Percentiles rank a stretch among this genome's conserved stretches.
Conservation (phyloP, 2,113 vertebrate genomes). For the Chamaea fasciata region DNA sequence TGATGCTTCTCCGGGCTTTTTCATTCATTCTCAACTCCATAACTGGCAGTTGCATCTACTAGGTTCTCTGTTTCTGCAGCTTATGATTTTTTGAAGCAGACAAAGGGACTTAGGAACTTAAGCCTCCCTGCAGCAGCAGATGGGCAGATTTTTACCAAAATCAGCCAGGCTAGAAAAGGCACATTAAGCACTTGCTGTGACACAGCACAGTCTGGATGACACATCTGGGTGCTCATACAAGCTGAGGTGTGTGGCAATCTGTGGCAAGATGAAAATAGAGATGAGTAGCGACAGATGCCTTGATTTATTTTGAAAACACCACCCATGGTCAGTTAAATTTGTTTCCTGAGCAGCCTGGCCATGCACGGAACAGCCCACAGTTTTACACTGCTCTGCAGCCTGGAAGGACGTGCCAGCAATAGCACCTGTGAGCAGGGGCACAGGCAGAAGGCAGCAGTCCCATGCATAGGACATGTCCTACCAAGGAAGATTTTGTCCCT, state of each 20-base stretch:
- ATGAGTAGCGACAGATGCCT: neutral
- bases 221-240: neutral
- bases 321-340: neutral
- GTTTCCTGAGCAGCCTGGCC: neutral
- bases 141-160: neutral
- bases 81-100: neutral
- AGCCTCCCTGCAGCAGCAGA: neutral
- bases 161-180: neutral
- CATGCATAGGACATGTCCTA: rapidly evolving
- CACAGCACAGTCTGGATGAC: neutral
- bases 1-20: neutral
- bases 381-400: neutral
- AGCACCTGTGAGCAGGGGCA: neutral
- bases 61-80: neutral
- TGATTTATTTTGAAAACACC: neutral
- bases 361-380: neutral
- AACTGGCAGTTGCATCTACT: neutral
- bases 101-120: neutral
- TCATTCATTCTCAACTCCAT: neutral
- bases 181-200: neutral
- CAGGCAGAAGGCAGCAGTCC: neutral
- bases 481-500: neutral
- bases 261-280: neutral
- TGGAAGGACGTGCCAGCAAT: neutral
- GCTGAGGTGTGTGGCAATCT: neutral